Base-by-base conservation (phyloP, 2,113 vertebrate genomes). In the Naja naja region DNA sequence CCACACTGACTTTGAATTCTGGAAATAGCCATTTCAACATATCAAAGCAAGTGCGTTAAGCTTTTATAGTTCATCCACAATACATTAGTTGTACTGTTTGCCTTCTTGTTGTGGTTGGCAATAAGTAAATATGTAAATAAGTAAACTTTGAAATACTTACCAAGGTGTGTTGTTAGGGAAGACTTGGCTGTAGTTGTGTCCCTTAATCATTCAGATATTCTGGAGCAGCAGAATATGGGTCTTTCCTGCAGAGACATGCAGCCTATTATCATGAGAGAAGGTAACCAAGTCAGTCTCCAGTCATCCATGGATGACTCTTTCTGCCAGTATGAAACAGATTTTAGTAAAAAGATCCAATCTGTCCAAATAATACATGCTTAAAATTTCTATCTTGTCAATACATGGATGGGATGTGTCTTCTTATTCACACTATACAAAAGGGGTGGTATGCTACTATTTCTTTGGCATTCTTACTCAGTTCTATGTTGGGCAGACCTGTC, bases 401-500 rank as follows among this genome's bases (percentile, higher is more conserved):
- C 43, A 1, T n/a, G n/a, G n/a, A 8, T 58, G 14, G n/a, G 45
- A 25, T 5, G 34, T 34, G 64, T 34, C n/a, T 34, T 74, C 64
- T 74, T 74, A 74, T 81, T 81, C 23, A 81, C 18, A 22, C 34
- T 81, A 43, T 81, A 43, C 74, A 81, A 81, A 5, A 58, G 27
- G 58, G 58, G 3, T n/a, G 39, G 8, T 54, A 18, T 53, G 47
- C 45, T 87, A 47, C 30, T 30, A 45, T 45, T 58, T 27, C 52
- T 58, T 64, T 30, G 39, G 8, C 60, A 85, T 43, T 85, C 69
- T 64, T 89, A 64, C 47, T 87, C 93, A 55, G 39, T 69, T 87
- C n/a, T 23, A 34, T 60, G 85, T 53, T 5, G 45, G 43, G 88
- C n/a, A 0, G 0, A 58, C 7, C 20, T 55, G 30, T 85, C 30